Evolutionary conservation across 2,888 invertebrate species (phyloP), one percentile per base, ranked within the genome.

Genomic region (Automeris io): DNA sequence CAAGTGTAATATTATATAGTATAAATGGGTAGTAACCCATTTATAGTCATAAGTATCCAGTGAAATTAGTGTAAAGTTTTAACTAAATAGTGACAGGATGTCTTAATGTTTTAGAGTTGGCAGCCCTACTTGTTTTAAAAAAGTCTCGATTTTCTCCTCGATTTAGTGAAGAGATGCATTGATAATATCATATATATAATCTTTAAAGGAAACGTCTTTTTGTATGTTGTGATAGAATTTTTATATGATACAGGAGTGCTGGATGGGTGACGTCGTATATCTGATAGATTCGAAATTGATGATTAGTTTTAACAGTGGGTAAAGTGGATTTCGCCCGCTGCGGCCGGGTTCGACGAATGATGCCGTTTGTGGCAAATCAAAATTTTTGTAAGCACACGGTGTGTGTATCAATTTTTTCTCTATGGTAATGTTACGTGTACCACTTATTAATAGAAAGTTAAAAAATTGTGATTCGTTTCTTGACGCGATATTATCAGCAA

Each of bases 271-370:
- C 47, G 66, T 64, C 66, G 61, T 63, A 56, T 63, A 62, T 76
- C 82, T 81, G 83, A 78, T 83, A 80, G 82, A 72, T 81, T 85
- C 82, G 83, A 83, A 83, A 83, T 82, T 83, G 83, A 82, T 75
- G 47, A 47, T 64, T 77, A 75, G 73, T 70, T 62, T 73, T 77
- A 70, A 70, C 68, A 64, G 57, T 61, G 33, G 8, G 8, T 19
- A 24, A 33, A 22, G 24, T 13, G 70, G 48, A 66, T 53, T 44
- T 48, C 49, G 50, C 69, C 71, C 68, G 46, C 41, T 19, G 23
- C 39, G 37, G 45, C 49, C 37, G 70, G 76, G 70, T 57, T 65
- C 61, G 61, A 67, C 57, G 58, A 58, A 61, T 57, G 56, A 57
- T 51, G 71, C 70, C 71, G 48, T 46, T 52, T 51, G 43, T 60